Percentiles rank a stretch among this genome's conserved stretches.
phyloP scores from a whole-genome alignment of 1,140 invertebrate genomes.

The Drosophila eugracilis region DNA sequence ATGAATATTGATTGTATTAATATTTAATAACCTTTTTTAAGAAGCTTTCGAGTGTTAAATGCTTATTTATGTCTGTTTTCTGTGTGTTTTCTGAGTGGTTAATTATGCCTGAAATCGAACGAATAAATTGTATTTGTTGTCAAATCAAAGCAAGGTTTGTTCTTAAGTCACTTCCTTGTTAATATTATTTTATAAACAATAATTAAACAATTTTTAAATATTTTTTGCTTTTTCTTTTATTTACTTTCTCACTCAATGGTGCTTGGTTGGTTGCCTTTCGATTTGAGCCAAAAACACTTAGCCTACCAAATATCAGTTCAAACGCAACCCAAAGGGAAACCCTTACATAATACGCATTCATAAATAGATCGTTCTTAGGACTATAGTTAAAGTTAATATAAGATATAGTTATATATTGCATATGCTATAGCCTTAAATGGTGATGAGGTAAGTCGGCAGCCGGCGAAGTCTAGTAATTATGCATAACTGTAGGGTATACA shows the following conservation, averaged over 20 bases:
- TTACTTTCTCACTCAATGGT: conserved; percentile 32
- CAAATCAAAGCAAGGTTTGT: conserved; percentile 14
- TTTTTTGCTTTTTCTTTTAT: conserved; percentile 47
- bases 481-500: conserved; percentile 35
- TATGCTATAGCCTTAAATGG: conserved; percentile 82
- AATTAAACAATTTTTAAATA: conserved; percentile 7
- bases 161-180: conserved; percentile 30
- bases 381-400: conserved; percentile 51
- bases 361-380: conserved; percentile 50
- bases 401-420: conserved; percentile 69
- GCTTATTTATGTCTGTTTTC: conserved; percentile 66
- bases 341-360: conserved; percentile 28
- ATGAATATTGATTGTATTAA: conserved; percentile 82
- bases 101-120: conserved; percentile 54
- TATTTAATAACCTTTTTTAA: conserved; percentile 83
- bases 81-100: conserved; percentile 19
- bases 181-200: background rate
- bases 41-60: conserved; percentile 81
- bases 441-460: conserved; percentile 76
- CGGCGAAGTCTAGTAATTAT: conserved; percentile 59
- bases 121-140: conserved; percentile 54
- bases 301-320: conserved; percentile 67
- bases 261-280: conserved; percentile 4
- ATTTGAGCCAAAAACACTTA: conserved; percentile 57
- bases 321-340: conserved; percentile 49